Percentiles rank a stretch among this genome's conserved stretches.
phyloP scores from a whole-genome alignment of 2,113 vertebrate species.

The Tringa solitaria region DNA sequence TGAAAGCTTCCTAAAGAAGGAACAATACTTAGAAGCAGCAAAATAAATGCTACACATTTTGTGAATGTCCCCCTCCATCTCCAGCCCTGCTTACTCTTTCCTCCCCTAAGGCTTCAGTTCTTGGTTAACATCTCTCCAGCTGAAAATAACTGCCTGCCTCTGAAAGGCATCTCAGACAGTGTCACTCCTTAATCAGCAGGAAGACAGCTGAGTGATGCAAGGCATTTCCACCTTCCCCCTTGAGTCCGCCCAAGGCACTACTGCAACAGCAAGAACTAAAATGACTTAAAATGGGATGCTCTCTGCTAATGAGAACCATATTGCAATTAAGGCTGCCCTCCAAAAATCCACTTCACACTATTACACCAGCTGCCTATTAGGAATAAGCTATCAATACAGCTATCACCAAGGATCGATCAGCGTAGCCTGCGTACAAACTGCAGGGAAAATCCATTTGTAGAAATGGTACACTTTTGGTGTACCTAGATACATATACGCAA shows the following conservation, averaged over 20 bases:
- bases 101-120: not conserved
- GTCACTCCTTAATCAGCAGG: conserved; percentile 19
- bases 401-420: not conserved
- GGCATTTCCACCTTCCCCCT: conserved; percentile 29
- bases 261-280: not conserved
- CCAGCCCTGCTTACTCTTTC: not conserved
- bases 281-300: not conserved
- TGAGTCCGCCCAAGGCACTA: not conserved
- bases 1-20: not conserved
- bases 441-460: not conserved
- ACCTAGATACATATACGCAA: not conserved
- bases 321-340: not conserved
- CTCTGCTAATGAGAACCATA: not conserved
- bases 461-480: not conserved
- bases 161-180: not conserved
- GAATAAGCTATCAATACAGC: not conserved
- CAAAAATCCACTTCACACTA: not conserved
- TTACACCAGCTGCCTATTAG: not conserved
- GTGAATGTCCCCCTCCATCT: not conserved
- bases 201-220: conserved; percentile 8
- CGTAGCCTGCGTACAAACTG: not conserved
- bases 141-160: conserved; percentile 54
- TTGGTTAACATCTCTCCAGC: not conserved
- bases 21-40: not conserved
- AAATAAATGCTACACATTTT: not conserved